Evolutionary conservation across 2,113 vertebrate species (phyloP).

Genomic region (Shinisaurus crocodilurus): DNA sequence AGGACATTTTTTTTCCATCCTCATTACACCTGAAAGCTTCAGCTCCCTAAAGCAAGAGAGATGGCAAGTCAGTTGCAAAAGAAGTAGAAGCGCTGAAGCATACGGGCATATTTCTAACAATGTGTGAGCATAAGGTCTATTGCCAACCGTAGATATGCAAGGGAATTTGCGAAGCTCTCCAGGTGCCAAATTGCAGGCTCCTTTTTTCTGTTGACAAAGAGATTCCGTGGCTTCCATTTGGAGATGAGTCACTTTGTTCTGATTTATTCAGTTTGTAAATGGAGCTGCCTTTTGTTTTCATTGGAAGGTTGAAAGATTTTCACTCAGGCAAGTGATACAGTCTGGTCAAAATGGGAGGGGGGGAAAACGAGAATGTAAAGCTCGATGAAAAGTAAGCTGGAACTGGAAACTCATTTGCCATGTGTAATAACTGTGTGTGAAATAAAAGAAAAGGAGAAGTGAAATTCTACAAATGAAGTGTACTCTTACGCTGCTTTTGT

Average conservation of each 20-base stretch:
- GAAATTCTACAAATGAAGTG: neutral
- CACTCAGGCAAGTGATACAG: conserved; percentile 43
- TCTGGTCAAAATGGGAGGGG: conserved; percentile 44
- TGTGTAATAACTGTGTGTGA: neutral
- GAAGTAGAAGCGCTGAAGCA: conserved; percentile 71
- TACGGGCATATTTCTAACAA: conserved; percentile 77
- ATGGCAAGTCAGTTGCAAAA: conserved; percentile 73
- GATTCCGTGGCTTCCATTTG: conserved; percentile 68
- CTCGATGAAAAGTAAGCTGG: conserved; percentile 59
- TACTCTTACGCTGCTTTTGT: neutral
- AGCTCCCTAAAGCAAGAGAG: conserved; percentile 73
- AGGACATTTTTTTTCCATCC: conserved; percentile 72
- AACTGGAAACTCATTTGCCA: conserved; percentile 53
- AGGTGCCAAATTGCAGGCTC: conserved; percentile 73
- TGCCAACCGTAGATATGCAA: conserved; percentile 75
- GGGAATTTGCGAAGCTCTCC: conserved; percentile 67
- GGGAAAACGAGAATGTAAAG: conserved; percentile 52
- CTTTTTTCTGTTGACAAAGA: conserved; percentile 77
- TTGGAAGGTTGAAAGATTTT: conserved; percentile 62
- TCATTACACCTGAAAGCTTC: conserved; percentile 69
- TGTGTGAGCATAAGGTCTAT: conserved; percentile 75
- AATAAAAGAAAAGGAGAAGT: conserved; percentile 25
- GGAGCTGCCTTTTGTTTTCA: conserved; percentile 75
- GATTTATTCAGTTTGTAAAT: conserved; percentile 74
- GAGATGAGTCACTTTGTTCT: conserved; percentile 76